Conservation (phyloP, 92 coral and sea anemone species). For the Bergia sp. region DNA sequence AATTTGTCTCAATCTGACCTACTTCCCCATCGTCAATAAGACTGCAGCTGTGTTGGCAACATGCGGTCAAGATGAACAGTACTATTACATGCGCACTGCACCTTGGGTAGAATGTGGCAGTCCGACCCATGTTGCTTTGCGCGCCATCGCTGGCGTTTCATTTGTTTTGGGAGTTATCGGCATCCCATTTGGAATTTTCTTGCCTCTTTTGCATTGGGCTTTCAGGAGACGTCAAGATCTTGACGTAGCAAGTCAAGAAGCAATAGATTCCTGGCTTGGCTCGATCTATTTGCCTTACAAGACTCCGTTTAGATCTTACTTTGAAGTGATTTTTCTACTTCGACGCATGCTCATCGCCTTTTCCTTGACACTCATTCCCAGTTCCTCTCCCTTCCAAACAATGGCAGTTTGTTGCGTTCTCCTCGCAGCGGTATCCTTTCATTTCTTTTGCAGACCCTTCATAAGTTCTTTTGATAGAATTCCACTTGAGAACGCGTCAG, state of each 20-base stretch:
- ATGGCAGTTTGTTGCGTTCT: conserved; percentile 55
- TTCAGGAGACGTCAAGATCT: conserved; percentile 6
- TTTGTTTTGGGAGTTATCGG: conserved; percentile 51
- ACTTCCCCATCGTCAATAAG: conserved; percentile 65
- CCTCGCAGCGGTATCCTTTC: conserved; percentile 52
- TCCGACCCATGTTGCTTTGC: conserved; percentile 27
- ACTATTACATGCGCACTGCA: conserved; percentile 50
- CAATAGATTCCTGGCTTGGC: conserved; percentile 51
- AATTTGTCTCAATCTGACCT: conserved; percentile 54
- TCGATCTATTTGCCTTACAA: conserved; percentile 56
- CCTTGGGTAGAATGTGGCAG: conserved; percentile 67
- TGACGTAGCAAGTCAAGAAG: conserved; percentile 16
- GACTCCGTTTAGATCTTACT: conserved; percentile 37
- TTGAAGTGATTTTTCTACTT: conserved; percentile 60
- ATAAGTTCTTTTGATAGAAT: conserved; percentile 2
- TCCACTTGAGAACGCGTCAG: conserved; percentile 57
- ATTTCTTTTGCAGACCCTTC: conserved; percentile 57
- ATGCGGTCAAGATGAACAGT: conserved; percentile 42
- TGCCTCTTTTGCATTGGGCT: conserved; percentile 53
- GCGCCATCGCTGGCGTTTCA: conserved; percentile 53
- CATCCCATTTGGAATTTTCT: conserved; percentile 60
- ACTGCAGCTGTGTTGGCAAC: conserved; percentile 58
- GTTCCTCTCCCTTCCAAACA: conserved; percentile 64
- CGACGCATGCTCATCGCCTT: conserved; percentile 71
- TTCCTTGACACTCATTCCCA: conserved; percentile 61